Evolutionary conservation across 2,888 invertebrate species (phyloP).

Genomic region (Eucriotettix oculatus): DNA sequence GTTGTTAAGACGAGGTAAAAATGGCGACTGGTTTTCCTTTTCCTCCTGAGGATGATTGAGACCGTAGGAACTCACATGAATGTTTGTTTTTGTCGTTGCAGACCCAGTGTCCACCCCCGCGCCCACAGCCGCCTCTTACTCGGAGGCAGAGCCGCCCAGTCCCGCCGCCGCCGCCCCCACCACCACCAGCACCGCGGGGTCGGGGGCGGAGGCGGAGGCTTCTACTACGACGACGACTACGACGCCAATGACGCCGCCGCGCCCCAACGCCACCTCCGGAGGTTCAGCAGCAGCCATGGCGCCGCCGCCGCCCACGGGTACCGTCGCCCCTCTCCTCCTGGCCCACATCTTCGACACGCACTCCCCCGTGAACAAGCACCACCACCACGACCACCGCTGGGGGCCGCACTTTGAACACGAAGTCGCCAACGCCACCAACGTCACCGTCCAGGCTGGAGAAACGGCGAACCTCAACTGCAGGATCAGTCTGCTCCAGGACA

Average conservation of each 20-base stretch:
- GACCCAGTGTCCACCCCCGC: neutral
- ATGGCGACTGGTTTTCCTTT: too few relatives aligned
- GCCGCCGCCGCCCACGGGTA: neutral
- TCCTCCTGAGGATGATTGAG: too few relatives aligned
- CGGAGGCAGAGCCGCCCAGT: neutral
- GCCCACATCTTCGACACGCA: constrained; percentile 58
- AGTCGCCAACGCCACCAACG: constrained; percentile 44
- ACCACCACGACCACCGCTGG: constrained; percentile 35
- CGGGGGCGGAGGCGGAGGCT: neutral
- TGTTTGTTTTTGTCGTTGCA: too few relatives aligned
- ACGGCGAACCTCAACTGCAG: constrained; percentile 56
- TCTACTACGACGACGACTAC: neutral
- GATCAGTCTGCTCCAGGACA: constrained; percentile 56
- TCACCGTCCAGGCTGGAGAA: constrained; percentile 56
- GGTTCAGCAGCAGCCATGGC: neutral
- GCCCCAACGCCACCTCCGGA: neutral
- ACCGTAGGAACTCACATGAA: too few relatives aligned
- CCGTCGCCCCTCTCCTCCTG: constrained; percentile 40
- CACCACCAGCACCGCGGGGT: neutral
- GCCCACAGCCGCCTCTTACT: neutral
- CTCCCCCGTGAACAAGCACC: constrained; percentile 51
- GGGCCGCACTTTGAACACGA: constrained; percentile 49
- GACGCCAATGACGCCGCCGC: neutral
- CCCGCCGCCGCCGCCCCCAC: neutral
- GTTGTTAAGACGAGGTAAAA: too few relatives aligned